phyloP scores from a whole-genome alignment of 2,888 invertebrate genomes.

The Kryphioiulus occultus region DNA sequence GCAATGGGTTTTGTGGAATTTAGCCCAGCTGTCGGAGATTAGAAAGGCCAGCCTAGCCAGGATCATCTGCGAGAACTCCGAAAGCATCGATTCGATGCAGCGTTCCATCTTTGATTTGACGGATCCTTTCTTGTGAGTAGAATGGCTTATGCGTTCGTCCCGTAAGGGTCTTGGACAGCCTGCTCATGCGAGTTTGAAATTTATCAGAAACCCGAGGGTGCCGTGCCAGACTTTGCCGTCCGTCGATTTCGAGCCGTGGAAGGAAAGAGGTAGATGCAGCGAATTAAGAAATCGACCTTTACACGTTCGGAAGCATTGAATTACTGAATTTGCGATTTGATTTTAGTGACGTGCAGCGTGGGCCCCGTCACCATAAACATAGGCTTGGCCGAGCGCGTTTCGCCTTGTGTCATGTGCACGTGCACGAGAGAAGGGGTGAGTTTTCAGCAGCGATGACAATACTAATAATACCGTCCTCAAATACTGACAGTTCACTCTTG shows the following conservation, averaged over 20 bases:
- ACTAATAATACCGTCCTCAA: no score
- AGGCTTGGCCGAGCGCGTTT: conserved; percentile 63
- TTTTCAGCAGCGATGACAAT: not conserved
- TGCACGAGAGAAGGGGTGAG: conserved; percentile 67
- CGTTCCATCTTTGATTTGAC: conserved; percentile 89
- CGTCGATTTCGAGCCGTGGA: conserved; percentile 83
- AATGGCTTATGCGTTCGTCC: conserved; percentile 46
- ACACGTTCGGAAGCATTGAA: not conserved
- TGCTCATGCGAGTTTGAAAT: not conserved
- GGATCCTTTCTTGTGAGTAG: conserved; percentile 78
- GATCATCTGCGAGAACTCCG: conserved; percentile 88
- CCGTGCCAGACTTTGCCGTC: conserved; percentile 82
- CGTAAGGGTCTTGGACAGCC: conserved; percentile 42
- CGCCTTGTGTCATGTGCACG: conserved; percentile 66
- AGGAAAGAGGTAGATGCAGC: conserved; percentile 66
- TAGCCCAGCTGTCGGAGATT: conserved; percentile 78
- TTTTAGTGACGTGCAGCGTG: conserved; percentile 61
- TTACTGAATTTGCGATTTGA: not conserved
- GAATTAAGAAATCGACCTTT: not conserved
- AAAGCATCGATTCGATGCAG: conserved; percentile 83
- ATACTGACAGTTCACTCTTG: conserved; percentile 51
- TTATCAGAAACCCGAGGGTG: conserved; percentile 79
- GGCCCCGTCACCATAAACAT: conserved; percentile 62
- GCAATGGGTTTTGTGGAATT: not conserved
- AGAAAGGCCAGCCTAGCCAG: conserved; percentile 85